These are phyloP conservation scores for Fulmarus glacialis DNA, from an alignment of 2,113 vertebrate genomes.

Conservation along the genomic window DNA sequence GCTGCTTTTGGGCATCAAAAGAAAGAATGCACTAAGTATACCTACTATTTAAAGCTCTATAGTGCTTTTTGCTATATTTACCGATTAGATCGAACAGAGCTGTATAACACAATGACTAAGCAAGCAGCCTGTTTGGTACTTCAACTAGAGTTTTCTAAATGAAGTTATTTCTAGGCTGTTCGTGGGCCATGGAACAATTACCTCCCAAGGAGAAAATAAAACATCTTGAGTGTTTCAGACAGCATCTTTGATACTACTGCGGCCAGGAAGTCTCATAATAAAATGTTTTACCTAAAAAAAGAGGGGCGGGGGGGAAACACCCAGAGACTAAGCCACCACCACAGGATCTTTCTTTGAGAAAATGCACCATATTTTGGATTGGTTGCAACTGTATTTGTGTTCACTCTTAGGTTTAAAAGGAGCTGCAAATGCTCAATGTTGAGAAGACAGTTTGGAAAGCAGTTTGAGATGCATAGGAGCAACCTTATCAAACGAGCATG, in stretches of 20 bases:
- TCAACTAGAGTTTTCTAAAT: neutral
- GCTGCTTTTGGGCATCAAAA: neutral
- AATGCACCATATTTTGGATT: rapidly evolving
- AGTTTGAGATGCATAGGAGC: neutral
- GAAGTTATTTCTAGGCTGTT: neutral
- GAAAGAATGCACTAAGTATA: neutral
- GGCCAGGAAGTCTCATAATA: neutral
- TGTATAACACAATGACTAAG: neutral
- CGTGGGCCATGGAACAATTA: neutral
- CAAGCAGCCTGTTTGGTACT: neutral
- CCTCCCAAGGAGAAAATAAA: neutral
- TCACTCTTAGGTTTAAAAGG: neutral
- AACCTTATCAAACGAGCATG: neutral
- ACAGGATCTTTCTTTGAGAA: neutral
- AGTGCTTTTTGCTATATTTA: neutral
- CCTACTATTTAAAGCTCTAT: neutral
- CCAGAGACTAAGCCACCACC: neutral
- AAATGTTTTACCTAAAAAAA: neutral
- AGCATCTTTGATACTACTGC: neutral
- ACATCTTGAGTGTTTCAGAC: neutral
- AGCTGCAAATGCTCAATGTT: rapidly evolving
- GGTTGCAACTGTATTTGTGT: neutral
- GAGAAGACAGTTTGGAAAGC: neutral
- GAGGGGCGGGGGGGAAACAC: rapidly evolving
- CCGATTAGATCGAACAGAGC: neutral